A percentile compares a stretch with the other conserved stretches of the same genome.
phyloP scores from a whole-genome alignment of 23 tunicate genomes.

The Halocynthia roretzi region DNA sequence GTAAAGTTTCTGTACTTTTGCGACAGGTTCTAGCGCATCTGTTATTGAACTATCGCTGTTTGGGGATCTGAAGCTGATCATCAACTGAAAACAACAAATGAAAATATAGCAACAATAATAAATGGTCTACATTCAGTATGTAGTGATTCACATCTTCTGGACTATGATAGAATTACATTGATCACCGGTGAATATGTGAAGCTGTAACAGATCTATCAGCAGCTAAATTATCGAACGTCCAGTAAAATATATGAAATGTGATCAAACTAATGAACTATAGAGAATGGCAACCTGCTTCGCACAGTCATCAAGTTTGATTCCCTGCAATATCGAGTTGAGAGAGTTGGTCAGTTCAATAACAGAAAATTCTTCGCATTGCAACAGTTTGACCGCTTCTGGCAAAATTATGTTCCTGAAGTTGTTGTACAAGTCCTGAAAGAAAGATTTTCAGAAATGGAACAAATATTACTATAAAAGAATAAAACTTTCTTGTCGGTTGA shows the following conservation, averaged over 20 bases:
- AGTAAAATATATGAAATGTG: neutral
- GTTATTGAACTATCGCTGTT: constrained; percentile 41
- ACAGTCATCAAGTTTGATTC: constrained; percentile 66
- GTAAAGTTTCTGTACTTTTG: constrained; percentile 42
- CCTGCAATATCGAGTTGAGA: constrained; percentile 49
- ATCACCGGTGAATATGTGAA: neutral
- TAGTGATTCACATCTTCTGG: neutral
- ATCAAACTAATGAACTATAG: neutral
- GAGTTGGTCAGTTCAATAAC: constrained; percentile 62
- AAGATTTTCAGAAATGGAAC: neutral
- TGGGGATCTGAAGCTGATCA: constrained; percentile 32
- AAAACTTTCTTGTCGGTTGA: neutral
- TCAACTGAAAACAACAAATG: constrained; percentile 25
- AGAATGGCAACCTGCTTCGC: constrained; percentile 51
- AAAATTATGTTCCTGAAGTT: constrained; percentile 85
- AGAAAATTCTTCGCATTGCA: constrained; percentile 90
- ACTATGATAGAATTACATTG: neutral
- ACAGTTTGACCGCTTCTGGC: constrained; percentile 81
- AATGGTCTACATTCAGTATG: neutral
- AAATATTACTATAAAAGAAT: neutral
- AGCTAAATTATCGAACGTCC: neutral
- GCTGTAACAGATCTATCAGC: neutral
- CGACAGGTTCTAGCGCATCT: constrained; percentile 47
- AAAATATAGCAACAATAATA: too few relatives aligned
- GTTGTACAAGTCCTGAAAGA: constrained; percentile 66